These are phyloP conservation scores for Paracentrotus lividus DNA, from an alignment of 53 echinoderm and acorn worm species.

Conservation along the genomic window DNA sequence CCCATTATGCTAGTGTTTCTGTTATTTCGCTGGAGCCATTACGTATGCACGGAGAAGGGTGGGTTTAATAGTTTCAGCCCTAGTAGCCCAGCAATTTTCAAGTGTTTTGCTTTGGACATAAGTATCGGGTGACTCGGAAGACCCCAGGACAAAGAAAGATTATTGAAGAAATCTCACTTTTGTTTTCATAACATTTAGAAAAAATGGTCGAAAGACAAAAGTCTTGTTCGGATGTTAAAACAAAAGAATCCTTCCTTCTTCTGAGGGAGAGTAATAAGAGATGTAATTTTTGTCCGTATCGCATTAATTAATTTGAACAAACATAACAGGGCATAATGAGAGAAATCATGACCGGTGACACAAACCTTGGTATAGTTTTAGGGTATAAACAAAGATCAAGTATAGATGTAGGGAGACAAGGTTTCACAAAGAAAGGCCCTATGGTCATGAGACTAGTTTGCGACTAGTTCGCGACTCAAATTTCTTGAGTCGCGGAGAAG, in stretches of 20 bases:
- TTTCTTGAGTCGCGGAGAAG: too few relatives aligned
- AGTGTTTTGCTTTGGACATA: not conserved
- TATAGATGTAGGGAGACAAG: too few relatives aligned
- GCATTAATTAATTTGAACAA: not conserved
- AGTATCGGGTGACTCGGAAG: not conserved
- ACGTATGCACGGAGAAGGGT: too few relatives aligned
- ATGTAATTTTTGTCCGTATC: not conserved
- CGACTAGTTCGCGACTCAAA: too few relatives aligned
- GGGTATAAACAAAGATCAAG: too few relatives aligned
- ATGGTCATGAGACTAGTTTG: too few relatives aligned
- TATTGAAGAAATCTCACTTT: not conserved
- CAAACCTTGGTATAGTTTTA: too few relatives aligned
- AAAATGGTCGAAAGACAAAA: not conserved
- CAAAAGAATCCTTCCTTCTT: too few relatives aligned
- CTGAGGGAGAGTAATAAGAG: not conserved
- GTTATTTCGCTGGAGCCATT: too few relatives aligned
- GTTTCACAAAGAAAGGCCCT: too few relatives aligned
- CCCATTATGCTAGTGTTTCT: too few relatives aligned
- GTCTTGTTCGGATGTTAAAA: not conserved
- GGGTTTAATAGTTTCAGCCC: not conserved
- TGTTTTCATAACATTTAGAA: slow-evolving; percentile 16
- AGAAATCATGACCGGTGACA: not conserved
- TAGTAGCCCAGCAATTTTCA: not conserved
- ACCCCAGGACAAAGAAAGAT: not conserved
- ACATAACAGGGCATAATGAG: not conserved